Evolutionary conservation across 2,113 vertebrate species (phyloP).

Genomic region (Salvelinus fontinalis): DNA sequence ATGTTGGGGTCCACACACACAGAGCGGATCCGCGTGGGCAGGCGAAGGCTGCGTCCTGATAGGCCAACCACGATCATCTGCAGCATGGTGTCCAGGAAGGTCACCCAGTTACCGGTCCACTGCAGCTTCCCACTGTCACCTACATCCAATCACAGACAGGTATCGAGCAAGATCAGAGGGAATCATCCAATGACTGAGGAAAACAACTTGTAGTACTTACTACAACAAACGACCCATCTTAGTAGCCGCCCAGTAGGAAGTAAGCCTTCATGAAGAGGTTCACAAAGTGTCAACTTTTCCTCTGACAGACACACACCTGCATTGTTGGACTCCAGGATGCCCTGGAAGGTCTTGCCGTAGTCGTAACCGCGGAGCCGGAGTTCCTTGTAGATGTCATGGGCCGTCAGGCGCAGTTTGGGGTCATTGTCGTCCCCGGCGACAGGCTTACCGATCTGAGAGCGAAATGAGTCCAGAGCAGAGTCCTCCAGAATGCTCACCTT

Average conservation of each 20-base stretch:
- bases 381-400: slow-evolving; percentile 86
- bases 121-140: slow-evolving; percentile 78
- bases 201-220: too few species aligned
- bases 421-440: slow-evolving; percentile 5
- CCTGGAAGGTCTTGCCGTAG: slow-evolving; percentile 89
- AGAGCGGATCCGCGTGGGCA: slow-evolving; percentile 87
- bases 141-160: slow-evolving; percentile 44
- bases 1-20: slow-evolving; percentile 80
- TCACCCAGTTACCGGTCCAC: slow-evolving; percentile 94
- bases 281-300: background rate
- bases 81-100: slow-evolving; percentile 89
- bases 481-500: slow-evolving; percentile 84
- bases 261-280: background rate
- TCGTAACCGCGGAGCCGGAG: slow-evolving; percentile 90
- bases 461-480: slow-evolving; percentile 71
- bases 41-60: slow-evolving; percentile 74
- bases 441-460: slow-evolving; percentile 28
- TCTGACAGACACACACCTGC: slow-evolving; percentile 71
- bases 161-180: background rate
- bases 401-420: slow-evolving; percentile 61
- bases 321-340: slow-evolving; percentile 81
- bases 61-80: slow-evolving; percentile 79
- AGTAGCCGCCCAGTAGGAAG: too few species aligned
- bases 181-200: background rate
- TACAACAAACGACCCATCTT: too few species aligned